Evolutionary conservation across 2,888 invertebrate species (phyloP).

Genomic region (Papilio demoleus): DNA sequence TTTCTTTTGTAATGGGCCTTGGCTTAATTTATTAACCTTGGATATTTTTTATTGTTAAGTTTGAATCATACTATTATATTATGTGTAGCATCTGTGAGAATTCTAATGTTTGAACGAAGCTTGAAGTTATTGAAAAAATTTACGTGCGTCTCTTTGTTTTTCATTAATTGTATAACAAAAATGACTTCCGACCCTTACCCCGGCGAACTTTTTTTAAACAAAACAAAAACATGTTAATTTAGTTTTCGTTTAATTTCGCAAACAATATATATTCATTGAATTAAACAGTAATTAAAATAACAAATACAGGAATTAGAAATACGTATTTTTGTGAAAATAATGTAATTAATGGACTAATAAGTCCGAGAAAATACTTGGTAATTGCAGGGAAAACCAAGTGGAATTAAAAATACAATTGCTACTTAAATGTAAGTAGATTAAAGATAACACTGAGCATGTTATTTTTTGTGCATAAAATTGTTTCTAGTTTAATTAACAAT

Average conservation of each 20-base stretch:
- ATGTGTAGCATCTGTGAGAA: background rate
- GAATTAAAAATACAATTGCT: background rate
- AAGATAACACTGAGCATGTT: background rate
- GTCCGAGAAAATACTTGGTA: background rate
- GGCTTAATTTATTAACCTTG: slow-evolving; percentile 27
- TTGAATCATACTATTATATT: slow-evolving; percentile 19
- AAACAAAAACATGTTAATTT: background rate
- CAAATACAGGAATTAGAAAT: background rate
- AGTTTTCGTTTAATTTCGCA: background rate
- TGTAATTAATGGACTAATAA: background rate
- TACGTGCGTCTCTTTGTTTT: background rate
- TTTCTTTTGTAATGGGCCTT: slow-evolving; percentile 19
- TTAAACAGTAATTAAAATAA: background rate
- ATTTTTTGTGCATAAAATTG: background rate
- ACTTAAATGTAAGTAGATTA: background rate
- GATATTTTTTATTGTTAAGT: background rate
- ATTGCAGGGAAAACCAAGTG: slow-evolving; percentile 1
- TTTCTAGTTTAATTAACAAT: background rate
- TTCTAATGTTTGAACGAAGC: background rate
- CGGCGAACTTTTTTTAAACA: background rate
- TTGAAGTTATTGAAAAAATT: background rate
- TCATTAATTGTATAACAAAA: background rate
- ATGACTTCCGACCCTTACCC: background rate
- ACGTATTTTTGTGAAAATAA: background rate
- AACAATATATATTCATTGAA: background rate